These are phyloP conservation scores for Rhinatrema bivittatum DNA, from an alignment of 2,797 vertebrate genomes.

Conservation along the genomic window DNA sequence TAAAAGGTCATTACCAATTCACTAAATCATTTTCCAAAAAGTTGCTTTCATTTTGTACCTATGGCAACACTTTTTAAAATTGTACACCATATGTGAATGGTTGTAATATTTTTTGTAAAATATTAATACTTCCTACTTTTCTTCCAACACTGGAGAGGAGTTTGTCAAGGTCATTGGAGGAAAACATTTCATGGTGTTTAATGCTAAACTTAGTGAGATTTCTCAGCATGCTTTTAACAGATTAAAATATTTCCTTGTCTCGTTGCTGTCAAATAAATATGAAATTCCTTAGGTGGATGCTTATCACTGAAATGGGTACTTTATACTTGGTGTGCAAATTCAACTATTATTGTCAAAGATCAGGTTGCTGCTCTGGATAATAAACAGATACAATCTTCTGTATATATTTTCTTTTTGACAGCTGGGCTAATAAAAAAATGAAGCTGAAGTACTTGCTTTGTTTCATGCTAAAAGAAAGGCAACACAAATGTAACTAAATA, in stretches of 20 bases:
- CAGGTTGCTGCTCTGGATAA: conserved; percentile 19
- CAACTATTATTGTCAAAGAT: conserved; percentile 22
- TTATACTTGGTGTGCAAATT: conserved; percentile 20
- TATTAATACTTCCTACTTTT: background rate
- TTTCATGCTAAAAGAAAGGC: too few species aligned
- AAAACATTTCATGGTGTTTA: conserved; percentile 2
- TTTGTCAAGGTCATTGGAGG: conserved; percentile 9
- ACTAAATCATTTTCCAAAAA: background rate
- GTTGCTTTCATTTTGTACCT: background rate
- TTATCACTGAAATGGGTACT: conserved; percentile 20
- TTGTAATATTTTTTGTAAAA: too few species aligned
- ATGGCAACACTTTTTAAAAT: background rate
- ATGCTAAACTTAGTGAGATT: conserved; percentile 10
- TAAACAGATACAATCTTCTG: conserved; percentile 17
- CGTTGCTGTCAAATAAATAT: conserved; percentile 20
- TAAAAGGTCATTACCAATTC: background rate
- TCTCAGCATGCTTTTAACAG: conserved; percentile 13
- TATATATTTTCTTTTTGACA: conserved; percentile 8
- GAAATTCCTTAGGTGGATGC: background rate
- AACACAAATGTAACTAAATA: too few species aligned
- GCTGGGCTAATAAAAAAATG: conserved; percentile 14
- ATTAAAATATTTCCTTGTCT: conserved; percentile 16
- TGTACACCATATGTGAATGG: background rate
- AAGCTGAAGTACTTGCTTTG: conserved; percentile 23
- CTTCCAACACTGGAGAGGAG: background rate